phyloP scores from a whole-genome alignment of 1,140 invertebrate species.

The Diachasma alloeum region DNA sequence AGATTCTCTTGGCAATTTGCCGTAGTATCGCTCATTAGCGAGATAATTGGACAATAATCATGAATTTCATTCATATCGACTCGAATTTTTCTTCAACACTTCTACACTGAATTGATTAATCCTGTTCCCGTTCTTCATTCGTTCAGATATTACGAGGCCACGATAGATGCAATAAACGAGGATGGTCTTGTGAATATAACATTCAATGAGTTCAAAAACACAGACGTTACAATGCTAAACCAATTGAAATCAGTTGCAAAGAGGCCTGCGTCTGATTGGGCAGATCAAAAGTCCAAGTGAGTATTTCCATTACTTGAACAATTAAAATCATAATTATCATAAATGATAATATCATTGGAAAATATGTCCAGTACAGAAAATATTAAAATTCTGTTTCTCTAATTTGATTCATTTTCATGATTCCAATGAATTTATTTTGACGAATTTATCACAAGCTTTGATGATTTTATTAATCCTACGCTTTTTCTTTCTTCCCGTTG shows the following conservation, averaged over 20 bases:
- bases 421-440: not conserved
- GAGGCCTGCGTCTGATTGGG: slow-evolving; percentile 63
- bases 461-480: slow-evolving; percentile 10
- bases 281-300: slow-evolving; percentile 65
- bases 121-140: not conserved
- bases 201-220: slow-evolving; percentile 88
- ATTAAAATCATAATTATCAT: not conserved
- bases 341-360: not conserved
- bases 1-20: no score
- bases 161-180: slow-evolving; percentile 85
- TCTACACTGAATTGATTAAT: no score
- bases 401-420: not conserved
- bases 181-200: slow-evolving; percentile 89
- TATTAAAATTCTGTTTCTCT: not conserved
- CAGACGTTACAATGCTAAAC: slow-evolving; percentile 78
- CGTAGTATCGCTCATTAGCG: no score
- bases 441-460: no score
- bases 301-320: slow-evolving; percentile 27
- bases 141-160: slow-evolving; percentile 87
- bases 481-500: slow-evolving; percentile 5
- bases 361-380: not conserved
- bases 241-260: slow-evolving; percentile 71
- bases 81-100: no score
- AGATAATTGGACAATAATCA: no score
- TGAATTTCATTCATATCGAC: no score